Percentiles rank a stretch among this genome's conserved stretches.
These are phyloP conservation scores for Hippocampus barbouri DNA, from an alignment of 2,113 vertebrate genomes.

Conservation along the genomic window DNA sequence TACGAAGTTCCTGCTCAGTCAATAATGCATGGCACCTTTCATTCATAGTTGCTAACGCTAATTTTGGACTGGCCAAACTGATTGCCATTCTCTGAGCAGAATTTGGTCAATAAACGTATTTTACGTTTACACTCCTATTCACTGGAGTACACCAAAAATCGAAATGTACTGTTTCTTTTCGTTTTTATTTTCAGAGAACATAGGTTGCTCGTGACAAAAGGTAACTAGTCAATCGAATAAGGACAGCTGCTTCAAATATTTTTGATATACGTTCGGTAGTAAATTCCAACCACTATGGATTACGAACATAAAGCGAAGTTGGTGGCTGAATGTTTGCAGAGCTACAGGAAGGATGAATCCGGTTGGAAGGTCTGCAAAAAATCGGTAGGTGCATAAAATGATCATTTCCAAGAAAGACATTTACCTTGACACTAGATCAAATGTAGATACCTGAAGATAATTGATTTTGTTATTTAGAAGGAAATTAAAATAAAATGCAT, in stretches of 20 bases:
- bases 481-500: neutral
- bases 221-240: neutral
- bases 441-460: neutral
- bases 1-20: too few relatives aligned
- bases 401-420: neutral
- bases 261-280: neutral
- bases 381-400: conserved; percentile 68
- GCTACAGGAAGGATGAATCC: conserved; percentile 75
- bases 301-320: conserved; percentile 52
- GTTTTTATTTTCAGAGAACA: neutral
- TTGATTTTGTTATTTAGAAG: neutral
- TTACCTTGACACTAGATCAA: neutral
- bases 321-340: conserved; percentile 73
- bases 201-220: too few relatives aligned
- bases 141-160: neutral
- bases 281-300: conserved; percentile 62
- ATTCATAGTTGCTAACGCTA: conserved; percentile 45
- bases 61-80: conserved; percentile 7
- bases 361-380: conserved; percentile 82
- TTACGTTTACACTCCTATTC: neutral
- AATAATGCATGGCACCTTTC: conserved; percentile 15
- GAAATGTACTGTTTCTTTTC: neutral
- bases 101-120: neutral
- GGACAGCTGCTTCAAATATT: neutral
- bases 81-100: conserved; percentile 14